A percentile compares a stretch with the other conserved stretches of the same genome.
Evolutionary conservation across 64 coral and sea anemone species (phyloP).

Genomic region (Stichodactyla helianthus): DNA sequence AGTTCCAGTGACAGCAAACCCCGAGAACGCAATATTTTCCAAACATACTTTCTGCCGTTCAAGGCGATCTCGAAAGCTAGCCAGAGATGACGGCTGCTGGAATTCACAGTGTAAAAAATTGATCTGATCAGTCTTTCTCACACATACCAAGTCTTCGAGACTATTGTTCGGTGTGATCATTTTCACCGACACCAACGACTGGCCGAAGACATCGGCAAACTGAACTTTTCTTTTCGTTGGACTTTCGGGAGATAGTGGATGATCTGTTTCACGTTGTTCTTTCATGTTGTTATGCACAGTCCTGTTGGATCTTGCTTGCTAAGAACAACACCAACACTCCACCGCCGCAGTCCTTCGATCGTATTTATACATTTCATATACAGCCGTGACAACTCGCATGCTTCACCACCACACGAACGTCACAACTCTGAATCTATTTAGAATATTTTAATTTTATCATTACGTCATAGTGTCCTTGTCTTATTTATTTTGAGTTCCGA

Average conservation of each 20-base stretch:
- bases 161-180: conserved; percentile 84
- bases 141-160: conserved; percentile 50
- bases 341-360: neutral
- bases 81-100: conserved; percentile 51
- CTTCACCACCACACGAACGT: neutral
- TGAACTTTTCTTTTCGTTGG: conserved; percentile 65
- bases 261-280: conserved; percentile 25
- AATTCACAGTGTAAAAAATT: conserved; percentile 66
- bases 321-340: neutral
- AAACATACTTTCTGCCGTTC: conserved; percentile 68
- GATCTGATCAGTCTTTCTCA: conserved; percentile 19
- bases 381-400: neutral
- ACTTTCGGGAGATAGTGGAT: conserved; percentile 25
- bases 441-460: neutral
- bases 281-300: neutral
- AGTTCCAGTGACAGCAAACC: conserved; percentile 69
- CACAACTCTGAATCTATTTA: neutral
- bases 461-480: neutral
- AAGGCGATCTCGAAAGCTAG: conserved; percentile 40
- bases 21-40: conserved; percentile 78
- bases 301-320: neutral
- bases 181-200: conserved; percentile 75
- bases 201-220: conserved; percentile 77
- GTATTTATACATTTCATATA: neutral
- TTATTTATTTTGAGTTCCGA: neutral